phyloP scores from a whole-genome alignment of 2,888 invertebrate species.

The Phaedon cochleariae region DNA sequence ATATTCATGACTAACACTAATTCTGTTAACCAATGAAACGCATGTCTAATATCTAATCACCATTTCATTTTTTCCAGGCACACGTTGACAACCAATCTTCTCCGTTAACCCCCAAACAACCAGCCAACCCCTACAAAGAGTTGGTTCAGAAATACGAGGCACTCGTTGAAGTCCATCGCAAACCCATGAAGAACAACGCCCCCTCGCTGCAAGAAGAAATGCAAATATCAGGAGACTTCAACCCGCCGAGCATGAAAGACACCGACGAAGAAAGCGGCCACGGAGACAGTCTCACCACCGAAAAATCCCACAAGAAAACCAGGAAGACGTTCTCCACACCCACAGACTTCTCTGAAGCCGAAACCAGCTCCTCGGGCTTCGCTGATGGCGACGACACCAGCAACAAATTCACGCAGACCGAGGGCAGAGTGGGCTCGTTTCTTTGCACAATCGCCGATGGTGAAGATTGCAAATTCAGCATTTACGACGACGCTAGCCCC shows the following conservation, averaged over 20 bases:
- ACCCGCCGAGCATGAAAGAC: constrained; percentile 69
- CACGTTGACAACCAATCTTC: constrained; percentile 39
- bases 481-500: constrained; percentile 79
- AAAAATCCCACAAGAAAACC: constrained; percentile 62
- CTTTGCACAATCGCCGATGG: constrained; percentile 86
- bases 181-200: constrained; percentile 63
- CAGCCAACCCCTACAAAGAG: constrained; percentile 78
- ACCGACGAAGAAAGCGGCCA: constrained; percentile 73
- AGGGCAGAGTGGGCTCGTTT: constrained; percentile 80
- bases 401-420: constrained; percentile 85
- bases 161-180: constrained; percentile 77
- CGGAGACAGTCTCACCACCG: constrained; percentile 60
- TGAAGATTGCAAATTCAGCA: constrained; percentile 85
- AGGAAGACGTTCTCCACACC: constrained; percentile 76
- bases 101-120: constrained; percentile 46
- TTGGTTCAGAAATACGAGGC: constrained; percentile 88
- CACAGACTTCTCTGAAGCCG: constrained; percentile 84
- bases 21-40: background rate
- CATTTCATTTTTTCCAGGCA: constrained; percentile 32
- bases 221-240: constrained; percentile 78
- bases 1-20: too few relatives aligned
- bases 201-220: constrained; percentile 76
- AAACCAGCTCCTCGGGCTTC: constrained; percentile 84
- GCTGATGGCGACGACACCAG: constrained; percentile 87
- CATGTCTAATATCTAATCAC: background rate